Evolutionary conservation across 2,113 vertebrate species (phyloP).

Genomic region (Boulengeromyrus knoepffleri): DNA sequence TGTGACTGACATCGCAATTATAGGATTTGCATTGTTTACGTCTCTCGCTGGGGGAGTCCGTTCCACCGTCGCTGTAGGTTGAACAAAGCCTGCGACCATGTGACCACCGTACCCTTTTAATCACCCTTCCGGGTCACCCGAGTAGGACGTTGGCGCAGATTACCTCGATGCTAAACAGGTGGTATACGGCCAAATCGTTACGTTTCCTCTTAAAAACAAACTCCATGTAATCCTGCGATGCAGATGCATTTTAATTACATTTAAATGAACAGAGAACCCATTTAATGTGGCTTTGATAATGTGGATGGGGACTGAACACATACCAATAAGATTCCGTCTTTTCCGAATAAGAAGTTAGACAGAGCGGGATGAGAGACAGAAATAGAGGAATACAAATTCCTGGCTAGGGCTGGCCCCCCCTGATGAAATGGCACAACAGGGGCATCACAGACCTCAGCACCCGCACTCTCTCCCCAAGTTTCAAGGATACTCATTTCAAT

Average conservation of each 20-base stretch:
- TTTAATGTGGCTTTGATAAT: background rate
- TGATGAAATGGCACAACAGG: slow-evolving; percentile 14
- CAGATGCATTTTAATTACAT: slow-evolving; percentile 15
- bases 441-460: background rate
- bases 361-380: background rate
- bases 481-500: slow-evolving; percentile 15
- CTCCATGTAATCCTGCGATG: background rate
- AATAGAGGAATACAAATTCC: slow-evolving; percentile 21
- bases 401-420: slow-evolving; percentile 5
- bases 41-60: slow-evolving; percentile 47
- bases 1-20: slow-evolving; percentile 68
- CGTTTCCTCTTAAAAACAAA: background rate
- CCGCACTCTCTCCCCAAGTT: background rate
- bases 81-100: slow-evolving; percentile 39
- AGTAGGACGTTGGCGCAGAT: slow-evolving; percentile 26
- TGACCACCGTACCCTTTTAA: slow-evolving; percentile 39
- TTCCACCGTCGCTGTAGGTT: slow-evolving; percentile 38
- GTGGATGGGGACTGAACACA: background rate
- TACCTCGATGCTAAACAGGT: background rate
- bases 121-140: background rate
- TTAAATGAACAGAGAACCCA: background rate
- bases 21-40: slow-evolving; percentile 63
- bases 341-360: background rate
- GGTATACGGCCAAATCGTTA: background rate
- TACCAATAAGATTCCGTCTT: background rate